Evolutionary conservation across 2,113 vertebrate genomes (phyloP).

Genomic region (Ictalurus punctatus): DNA sequence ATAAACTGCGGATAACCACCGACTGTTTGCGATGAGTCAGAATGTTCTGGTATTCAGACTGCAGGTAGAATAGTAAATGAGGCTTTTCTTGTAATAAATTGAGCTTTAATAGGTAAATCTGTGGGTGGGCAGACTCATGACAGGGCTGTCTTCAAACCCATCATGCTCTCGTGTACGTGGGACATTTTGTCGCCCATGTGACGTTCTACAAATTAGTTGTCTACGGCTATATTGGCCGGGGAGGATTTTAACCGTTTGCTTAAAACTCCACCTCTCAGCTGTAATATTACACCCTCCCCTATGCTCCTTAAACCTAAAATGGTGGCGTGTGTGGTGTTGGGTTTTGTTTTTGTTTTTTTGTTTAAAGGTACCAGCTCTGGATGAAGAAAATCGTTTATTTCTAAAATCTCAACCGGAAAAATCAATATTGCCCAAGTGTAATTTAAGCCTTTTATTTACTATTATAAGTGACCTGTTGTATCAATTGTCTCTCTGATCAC

Average conservation of each 20-base stretch:
- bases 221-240: no score
- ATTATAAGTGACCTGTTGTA: background rate
- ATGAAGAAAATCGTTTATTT: no score
- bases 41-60: background rate
- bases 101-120: background rate
- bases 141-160: background rate
- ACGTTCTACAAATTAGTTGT: no score
- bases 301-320: background rate
- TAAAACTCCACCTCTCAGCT: background rate
- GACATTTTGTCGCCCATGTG: no score
- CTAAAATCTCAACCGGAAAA: no score
- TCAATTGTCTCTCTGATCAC: background rate
- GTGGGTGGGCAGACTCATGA: background rate
- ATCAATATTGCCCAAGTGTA: background rate
- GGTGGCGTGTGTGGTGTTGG: background rate
- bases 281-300: no score
- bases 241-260: no score
- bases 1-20: background rate
- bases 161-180: background rate
- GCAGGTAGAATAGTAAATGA: background rate
- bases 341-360: no score
- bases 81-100: background rate
- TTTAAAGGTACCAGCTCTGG: no score
- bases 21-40: background rate
- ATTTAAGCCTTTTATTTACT: background rate